Conservation (phyloP, 2,113 vertebrate species). For the Machaerirhynchus nigripectus region DNA sequence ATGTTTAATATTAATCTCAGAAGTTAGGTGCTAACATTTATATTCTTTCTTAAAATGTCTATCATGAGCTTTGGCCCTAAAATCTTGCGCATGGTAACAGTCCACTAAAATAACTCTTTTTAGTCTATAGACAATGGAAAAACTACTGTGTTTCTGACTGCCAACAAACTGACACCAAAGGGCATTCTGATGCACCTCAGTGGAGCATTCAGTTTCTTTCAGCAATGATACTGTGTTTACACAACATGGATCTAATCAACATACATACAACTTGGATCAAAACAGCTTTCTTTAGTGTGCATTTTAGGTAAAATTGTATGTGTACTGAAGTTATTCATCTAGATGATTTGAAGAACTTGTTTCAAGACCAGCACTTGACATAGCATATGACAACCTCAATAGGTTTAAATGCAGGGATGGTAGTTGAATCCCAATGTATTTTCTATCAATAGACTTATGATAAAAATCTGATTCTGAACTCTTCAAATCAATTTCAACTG, state of each 20-base stretch:
- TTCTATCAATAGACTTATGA: constrained; percentile 28
- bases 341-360: constrained; percentile 10
- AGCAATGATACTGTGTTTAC: not conserved
- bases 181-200: not conserved
- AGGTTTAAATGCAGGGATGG: constrained; percentile 19
- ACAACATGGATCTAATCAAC: not conserved
- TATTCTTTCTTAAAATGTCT: not conserved
- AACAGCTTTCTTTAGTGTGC: constrained; percentile 14
- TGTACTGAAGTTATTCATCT: not conserved
- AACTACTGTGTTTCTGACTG: not conserved
- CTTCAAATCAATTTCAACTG: constrained; percentile 29
- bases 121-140: not conserved
- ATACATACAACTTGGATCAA: not conserved
- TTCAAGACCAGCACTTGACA: not conserved
- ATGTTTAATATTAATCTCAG: not conserved
- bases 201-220: not conserved
- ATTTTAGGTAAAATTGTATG: constrained; percentile 24
- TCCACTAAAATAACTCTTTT: not conserved
- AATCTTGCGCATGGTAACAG: not conserved
- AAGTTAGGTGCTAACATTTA: not conserved
- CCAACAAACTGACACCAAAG: not conserved
- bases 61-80: not conserved
- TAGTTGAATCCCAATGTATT: constrained; percentile 25
- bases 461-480: constrained; percentile 46
- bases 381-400: not conserved